These are phyloP conservation scores for Panorpa germanica DNA, from an alignment of 2,888 invertebrate species.

Conservation along the genomic window DNA sequence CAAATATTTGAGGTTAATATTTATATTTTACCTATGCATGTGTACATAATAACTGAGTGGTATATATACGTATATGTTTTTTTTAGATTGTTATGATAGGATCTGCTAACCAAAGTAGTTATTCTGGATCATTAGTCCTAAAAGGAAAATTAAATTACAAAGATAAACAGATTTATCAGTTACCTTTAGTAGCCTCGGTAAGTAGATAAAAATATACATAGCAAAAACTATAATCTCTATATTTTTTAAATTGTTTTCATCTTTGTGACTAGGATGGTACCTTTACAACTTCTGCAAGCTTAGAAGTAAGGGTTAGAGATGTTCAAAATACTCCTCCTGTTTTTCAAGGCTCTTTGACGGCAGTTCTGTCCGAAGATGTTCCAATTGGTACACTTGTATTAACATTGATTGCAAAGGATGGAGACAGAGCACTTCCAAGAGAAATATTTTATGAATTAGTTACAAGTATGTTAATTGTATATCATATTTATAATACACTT, in stretches of 20 bases:
- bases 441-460: slow-evolving; percentile 59
- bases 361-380: slow-evolving; percentile 63
- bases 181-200: slow-evolving; percentile 58
- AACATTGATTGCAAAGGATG: slow-evolving; percentile 64
- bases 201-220: slow-evolving; percentile 17
- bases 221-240: slow-evolving; percentile 7
- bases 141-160: slow-evolving; percentile 55
- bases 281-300: slow-evolving; percentile 49
- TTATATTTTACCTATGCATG: slow-evolving; percentile 17
- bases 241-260: slow-evolving; percentile 11
- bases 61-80: slow-evolving; percentile 2
- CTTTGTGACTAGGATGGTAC: slow-evolving; percentile 46
- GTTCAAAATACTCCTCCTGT: slow-evolving; percentile 76
- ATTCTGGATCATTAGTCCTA: slow-evolving; percentile 54
- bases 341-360: slow-evolving; percentile 62
- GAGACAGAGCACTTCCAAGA: slow-evolving; percentile 66
- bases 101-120: slow-evolving; percentile 31
- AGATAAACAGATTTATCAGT: slow-evolving; percentile 55
- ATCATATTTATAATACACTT: slow-evolving; percentile 1
- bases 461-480: slow-evolving; percentile 39
- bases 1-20: slow-evolving; percentile 9
- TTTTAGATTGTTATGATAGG: slow-evolving; percentile 3
- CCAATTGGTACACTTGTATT: slow-evolving; percentile 67
- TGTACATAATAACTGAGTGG: slow-evolving; percentile 2
- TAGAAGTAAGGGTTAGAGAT: slow-evolving; percentile 63